A percentile compares a stretch with the other conserved stretches of the same genome.
Evolutionary conservation across 2,113 vertebrate species (phyloP).

Genomic region (Chinchilla lanigera): DNA sequence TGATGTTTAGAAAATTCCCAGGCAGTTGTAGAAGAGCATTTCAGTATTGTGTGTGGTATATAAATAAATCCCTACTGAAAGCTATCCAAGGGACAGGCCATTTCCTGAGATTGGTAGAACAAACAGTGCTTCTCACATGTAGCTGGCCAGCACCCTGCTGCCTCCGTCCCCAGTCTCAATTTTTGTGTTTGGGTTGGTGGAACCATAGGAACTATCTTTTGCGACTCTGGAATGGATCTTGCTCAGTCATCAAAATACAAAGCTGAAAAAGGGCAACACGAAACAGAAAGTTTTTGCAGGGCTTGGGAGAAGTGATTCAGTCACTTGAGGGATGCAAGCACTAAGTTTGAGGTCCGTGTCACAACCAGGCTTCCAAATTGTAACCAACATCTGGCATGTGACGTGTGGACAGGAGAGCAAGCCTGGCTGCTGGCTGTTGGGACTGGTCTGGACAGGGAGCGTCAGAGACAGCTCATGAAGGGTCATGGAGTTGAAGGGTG

Average conservation of each 20-base stretch:
- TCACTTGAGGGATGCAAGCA: not conserved
- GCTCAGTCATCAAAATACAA: constrained; percentile 34
- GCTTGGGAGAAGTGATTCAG: not conserved
- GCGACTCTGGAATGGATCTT: constrained; percentile 34
- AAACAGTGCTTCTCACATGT: not conserved
- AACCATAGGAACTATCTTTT: constrained; percentile 67
- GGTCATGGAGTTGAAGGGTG: not conserved
- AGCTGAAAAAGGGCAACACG: not conserved
- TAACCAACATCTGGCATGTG: not conserved
- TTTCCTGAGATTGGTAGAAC: not conserved
- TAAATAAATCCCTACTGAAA: not conserved
- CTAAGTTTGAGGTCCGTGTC: not conserved
- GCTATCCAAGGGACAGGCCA: not conserved
- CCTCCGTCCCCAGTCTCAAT: not conserved
- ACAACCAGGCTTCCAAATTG: not conserved
- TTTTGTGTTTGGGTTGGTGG: constrained; percentile 55
- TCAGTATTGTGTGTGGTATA: not conserved
- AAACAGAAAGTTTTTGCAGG: constrained; percentile 4
- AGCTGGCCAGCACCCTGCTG: not conserved
- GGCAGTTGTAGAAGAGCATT: not conserved
- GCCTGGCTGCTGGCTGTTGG: not conserved
- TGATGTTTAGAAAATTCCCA: not conserved
- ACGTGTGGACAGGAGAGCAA: not conserved
- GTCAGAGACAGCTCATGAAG: not conserved
- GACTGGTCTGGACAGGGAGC: not conserved